Conservation (phyloP, 2,888 invertebrate species). For the Pseudococcus viburni region DNA sequence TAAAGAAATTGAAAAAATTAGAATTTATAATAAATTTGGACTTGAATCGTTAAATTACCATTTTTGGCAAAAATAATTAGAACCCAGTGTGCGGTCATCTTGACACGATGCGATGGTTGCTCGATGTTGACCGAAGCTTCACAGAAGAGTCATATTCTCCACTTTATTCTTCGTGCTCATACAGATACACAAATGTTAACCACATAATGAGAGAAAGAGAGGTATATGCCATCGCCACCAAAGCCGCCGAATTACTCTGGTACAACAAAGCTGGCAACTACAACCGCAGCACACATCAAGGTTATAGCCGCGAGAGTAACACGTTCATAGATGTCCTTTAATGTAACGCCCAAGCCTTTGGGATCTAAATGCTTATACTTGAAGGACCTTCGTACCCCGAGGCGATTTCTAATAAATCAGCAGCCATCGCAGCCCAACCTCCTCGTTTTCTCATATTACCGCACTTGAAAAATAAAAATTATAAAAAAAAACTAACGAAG, state of each 20-base stretch:
- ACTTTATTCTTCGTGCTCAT: not conserved
- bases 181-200: not conserved
- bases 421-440: conserved; percentile 39
- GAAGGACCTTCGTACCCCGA: conserved; percentile 13
- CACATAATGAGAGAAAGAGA: not conserved
- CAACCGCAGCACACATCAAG: conserved; percentile 26
- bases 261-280: conserved; percentile 14
- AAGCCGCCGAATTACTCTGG: conserved; percentile 5
- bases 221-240: not conserved
- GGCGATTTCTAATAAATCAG: conserved; percentile 30
- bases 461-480: not conserved
- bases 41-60: no score
- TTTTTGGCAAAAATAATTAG: no score
- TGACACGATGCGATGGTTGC: not conserved
- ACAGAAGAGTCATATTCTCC: not conserved
- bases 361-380: conserved; percentile 52
- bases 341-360: conserved; percentile 66
- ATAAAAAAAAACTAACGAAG: not conserved
- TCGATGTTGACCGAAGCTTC: not conserved
- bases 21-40: no score
- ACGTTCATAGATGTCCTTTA: conserved; percentile 65
- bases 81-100: not conserved
- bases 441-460: not conserved
- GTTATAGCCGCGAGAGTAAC: conserved; percentile 63
- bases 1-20: no score